Base-by-base conservation (phyloP, 2,113 vertebrate species). In the Rhagologus leucostigma region DNA sequence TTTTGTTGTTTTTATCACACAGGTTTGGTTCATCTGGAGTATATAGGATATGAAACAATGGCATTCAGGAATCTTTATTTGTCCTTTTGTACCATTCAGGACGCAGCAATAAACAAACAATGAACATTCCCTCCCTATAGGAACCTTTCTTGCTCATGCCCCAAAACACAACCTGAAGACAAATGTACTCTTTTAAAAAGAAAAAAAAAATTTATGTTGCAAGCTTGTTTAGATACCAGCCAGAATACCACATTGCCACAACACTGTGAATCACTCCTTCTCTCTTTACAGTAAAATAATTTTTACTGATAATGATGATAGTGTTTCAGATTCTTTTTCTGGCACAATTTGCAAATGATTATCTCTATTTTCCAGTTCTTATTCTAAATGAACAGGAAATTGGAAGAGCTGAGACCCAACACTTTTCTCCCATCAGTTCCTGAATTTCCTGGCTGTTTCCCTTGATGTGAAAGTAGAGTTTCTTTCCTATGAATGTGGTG, bases 61-160 rank as follows among this genome's bases (percentile, higher is more conserved):
- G 6, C 29, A 63, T 83, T 70, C 74, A 74, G 30, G 64, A 30
- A 41, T 59, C 46, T 82, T 87, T 87, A 68, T 89, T 91, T 87
- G 23, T 89, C 44, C 52, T 80, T 88, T 93, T 74, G n/a, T 91
- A 63, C 33, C 26, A 7, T 91, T 76, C 83, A 81, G 55, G 75
- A 74, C 30, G 44, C 63, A 91, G 71, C 44, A 91, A 79, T 90
- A 94, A 90, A 83, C 37, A 90, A 87, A 96, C 49, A 88, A 96
- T 78, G 39, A 84, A 4, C 35, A 37, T 71, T 83, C 33, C 32
- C 68, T 91, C 32, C 32, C 52, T 67, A 64, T 3, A 86, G 39
- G 42, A 86, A 49, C 12, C 33, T 64, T 91, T 39, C 65, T 83
- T 86, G 49, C 65, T 78, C 77, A 76, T 79, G 57, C 7, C 65